These are phyloP conservation scores for Prinia subflava DNA, from an alignment of 2,113 vertebrate genomes.

Conservation along the genomic window DNA sequence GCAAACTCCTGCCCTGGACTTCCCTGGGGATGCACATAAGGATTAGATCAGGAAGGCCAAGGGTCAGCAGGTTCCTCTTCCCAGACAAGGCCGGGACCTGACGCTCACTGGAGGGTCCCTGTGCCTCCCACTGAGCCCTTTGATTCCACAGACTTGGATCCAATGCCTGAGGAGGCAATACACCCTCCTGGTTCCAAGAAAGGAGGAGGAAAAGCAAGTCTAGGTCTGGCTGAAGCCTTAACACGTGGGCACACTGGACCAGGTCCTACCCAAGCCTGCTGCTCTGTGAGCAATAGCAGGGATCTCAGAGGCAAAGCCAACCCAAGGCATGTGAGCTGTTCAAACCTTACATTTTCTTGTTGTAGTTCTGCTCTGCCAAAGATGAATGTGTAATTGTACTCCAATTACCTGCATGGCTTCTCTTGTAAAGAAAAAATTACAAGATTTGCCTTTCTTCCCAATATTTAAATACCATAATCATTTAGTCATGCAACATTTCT, in stretches of 20 bases:
- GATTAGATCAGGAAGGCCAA: not conserved
- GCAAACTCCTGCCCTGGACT: not conserved
- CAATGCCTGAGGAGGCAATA: not conserved
- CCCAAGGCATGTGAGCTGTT: not conserved
- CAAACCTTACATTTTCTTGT: constrained; percentile 27
- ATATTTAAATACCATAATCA: constrained; percentile 38
- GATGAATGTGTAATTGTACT: not conserved
- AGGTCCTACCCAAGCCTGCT: not conserved
- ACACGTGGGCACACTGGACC: not conserved
- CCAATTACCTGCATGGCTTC: constrained; percentile 36
- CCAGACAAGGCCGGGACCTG: not conserved
- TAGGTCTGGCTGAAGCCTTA: not conserved
- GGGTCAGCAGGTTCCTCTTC: not conserved
- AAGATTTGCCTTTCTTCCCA: constrained; percentile 43
- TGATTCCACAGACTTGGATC: not conserved
- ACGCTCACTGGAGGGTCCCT: not conserved
- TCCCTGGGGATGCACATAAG: not conserved
- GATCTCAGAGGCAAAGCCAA: not conserved
- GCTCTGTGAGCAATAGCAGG: not conserved
- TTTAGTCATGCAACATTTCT: constrained; percentile 55
- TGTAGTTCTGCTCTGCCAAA: constrained; percentile 52
- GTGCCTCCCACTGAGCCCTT: not conserved
- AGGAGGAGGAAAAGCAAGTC: not conserved
- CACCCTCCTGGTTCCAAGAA: not conserved
- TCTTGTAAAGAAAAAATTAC: constrained; percentile 40